Percentiles rank a stretch among this genome's conserved stretches.
Conservation (phyloP, 2,113 vertebrate genomes). For the Nanorana parkeri region DNA sequence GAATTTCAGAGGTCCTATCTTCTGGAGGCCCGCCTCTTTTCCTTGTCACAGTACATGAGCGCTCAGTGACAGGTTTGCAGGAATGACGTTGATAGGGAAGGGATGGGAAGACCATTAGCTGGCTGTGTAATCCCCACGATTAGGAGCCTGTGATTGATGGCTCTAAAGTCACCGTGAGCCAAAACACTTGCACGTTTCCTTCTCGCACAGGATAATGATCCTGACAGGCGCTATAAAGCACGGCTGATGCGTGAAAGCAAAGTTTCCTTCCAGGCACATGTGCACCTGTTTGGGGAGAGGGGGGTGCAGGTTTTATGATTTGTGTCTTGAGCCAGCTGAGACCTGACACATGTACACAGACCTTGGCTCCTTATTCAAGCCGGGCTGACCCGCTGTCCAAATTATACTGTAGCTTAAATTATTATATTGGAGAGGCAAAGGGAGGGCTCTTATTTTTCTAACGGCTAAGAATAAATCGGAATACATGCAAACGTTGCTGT, state of each 20-base stretch:
- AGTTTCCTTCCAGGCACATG: constrained; percentile 56
- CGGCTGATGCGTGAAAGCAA: constrained; percentile 55
- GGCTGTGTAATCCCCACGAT: constrained; percentile 42
- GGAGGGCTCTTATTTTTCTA: too few relatives aligned
- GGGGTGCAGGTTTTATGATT: constrained; percentile 43
- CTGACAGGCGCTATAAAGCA: constrained; percentile 50
- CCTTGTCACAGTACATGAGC: neutral
- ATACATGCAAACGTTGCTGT: too few relatives aligned
- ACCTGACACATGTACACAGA: constrained; percentile 28
- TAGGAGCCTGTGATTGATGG: constrained; percentile 61
- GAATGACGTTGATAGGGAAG: constrained; percentile 42
- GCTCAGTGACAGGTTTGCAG: constrained; percentile 29
- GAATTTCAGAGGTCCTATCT: neutral
- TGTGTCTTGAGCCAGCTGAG: constrained; percentile 25
- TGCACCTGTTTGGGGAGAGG: constrained; percentile 57
- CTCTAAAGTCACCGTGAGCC: constrained; percentile 58
- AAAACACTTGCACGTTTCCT: constrained; percentile 59
- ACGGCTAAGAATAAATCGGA: too few relatives aligned
- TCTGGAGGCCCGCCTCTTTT: neutral
- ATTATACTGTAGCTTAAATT: neutral
- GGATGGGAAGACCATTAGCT: constrained; percentile 63
- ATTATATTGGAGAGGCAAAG: neutral
- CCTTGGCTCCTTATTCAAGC: neutral
- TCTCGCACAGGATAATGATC: neutral
- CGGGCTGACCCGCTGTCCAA: neutral